Evolutionary conservation across 2,888 invertebrate species (phyloP).

Genomic region (Caenorhabditis wallacei): DNA sequence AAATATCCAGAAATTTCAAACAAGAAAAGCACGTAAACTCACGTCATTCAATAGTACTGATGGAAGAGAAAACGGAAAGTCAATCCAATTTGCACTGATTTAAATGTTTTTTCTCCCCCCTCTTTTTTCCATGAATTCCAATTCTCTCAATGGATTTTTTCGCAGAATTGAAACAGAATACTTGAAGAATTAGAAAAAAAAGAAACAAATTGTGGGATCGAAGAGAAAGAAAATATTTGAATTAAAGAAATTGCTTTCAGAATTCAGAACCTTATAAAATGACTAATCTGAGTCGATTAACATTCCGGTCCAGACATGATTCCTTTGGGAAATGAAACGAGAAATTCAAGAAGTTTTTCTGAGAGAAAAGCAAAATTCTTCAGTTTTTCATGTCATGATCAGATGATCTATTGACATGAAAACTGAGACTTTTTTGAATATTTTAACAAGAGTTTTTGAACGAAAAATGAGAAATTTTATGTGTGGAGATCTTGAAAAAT

Average conservation of each 20-base stretch:
- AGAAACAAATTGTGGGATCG: background rate
- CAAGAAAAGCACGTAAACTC: constrained; percentile 17
- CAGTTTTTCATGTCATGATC: constrained; percentile 24
- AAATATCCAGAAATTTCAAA: no score
- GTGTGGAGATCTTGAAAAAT: no score
- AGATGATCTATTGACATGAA: constrained; percentile 44
- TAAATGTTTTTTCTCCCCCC: constrained; percentile 42
- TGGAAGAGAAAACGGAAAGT: constrained; percentile 30
- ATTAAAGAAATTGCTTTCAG: constrained; percentile 7
- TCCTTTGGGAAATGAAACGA: constrained; percentile 22
- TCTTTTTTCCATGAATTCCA: constrained; percentile 18
- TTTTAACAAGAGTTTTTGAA: background rate
- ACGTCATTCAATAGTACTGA: constrained; percentile 20
- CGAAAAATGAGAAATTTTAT: background rate
- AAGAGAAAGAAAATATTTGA: background rate
- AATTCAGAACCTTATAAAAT: constrained; percentile 17
- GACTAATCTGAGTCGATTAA: constrained; percentile 43
- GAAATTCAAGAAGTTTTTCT: constrained; percentile 37
- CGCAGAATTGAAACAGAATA: constrained; percentile 39
- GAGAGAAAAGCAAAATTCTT: background rate
- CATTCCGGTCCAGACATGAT: constrained; percentile 34
- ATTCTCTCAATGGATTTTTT: constrained; percentile 30
- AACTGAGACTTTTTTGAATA: constrained; percentile 35
- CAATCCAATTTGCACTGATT: constrained; percentile 59
- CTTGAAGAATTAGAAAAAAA: background rate